Conservation (phyloP, 2,113 vertebrate species). For the Misgurnus mizolepis region DNA sequence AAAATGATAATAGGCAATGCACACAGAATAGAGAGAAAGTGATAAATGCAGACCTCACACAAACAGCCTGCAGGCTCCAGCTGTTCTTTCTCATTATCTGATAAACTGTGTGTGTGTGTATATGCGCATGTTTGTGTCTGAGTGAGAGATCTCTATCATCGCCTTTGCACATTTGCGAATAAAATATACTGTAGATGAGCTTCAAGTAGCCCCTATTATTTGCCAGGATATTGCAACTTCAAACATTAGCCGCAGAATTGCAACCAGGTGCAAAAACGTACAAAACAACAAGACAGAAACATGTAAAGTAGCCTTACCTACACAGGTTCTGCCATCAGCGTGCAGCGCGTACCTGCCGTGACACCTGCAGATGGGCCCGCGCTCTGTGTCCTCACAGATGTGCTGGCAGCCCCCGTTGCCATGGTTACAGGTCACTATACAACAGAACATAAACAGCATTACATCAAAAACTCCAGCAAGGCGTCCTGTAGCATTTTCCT, state of each 20-base stretch:
- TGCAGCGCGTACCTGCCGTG: conserved; percentile 88
- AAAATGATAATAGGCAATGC: not conserved
- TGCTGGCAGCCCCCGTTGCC: conserved; percentile 98
- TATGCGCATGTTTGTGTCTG: conserved; percentile 15
- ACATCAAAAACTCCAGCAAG: conserved; percentile 12
- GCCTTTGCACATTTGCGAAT: conserved; percentile 44
- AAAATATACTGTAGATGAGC: conserved; percentile 46
- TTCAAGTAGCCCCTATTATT: conserved; percentile 9
- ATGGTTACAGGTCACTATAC: conserved; percentile 93
- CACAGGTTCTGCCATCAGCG: conserved; percentile 84
- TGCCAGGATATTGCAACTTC: not conserved
- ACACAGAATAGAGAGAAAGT: conserved; percentile 54
- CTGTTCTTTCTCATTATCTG: conserved; percentile 57
- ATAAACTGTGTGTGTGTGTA: conserved; percentile 30
- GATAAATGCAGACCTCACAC: conserved; percentile 65
- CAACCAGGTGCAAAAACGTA: not conserved
- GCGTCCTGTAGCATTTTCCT: conserved; percentile 3
- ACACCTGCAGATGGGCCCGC: conserved; percentile 88
- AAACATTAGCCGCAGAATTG: not conserved
- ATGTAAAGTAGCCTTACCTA: conserved; percentile 78
- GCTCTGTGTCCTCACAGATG: conserved; percentile 88
- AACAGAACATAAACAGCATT: conserved; percentile 47
- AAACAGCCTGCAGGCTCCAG: conserved; percentile 54
- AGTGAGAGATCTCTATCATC: conserved; percentile 59
- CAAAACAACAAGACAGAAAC: not conserved